These are phyloP conservation scores for Clarias batrachus DNA, from an alignment of 2,113 vertebrate genomes.

Conservation along the genomic window DNA sequence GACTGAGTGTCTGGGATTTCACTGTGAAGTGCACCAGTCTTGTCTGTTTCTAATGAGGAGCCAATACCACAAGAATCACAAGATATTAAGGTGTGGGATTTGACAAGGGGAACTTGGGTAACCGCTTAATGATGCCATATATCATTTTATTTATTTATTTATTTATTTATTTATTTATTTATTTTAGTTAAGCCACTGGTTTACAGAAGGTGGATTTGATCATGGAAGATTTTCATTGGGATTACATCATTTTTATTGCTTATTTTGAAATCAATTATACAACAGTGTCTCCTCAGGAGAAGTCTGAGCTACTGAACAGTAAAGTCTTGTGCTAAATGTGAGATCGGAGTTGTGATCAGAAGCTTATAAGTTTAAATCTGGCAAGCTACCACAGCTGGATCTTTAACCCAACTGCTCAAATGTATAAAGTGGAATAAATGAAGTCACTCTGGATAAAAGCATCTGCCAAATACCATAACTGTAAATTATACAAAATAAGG, in stretches of 20 bases:
- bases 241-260: constrained; percentile 21
- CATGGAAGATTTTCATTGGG: not conserved
- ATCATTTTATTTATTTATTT: too few relatives aligned
- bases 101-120: not conserved
- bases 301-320: not conserved
- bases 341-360: not conserved
- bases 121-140: not conserved
- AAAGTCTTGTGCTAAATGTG: not conserved
- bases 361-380: not conserved
- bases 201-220: not conserved
- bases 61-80: not conserved
- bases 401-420: not conserved
- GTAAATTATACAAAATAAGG: not conserved
- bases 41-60: constrained; percentile 10
- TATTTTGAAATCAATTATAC: not conserved
- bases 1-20: not conserved
- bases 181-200: not conserved
- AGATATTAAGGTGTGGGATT: constrained; percentile 1
- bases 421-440: not conserved
- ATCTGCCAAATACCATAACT: not conserved
- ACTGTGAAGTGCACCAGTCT: not conserved
- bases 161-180: not conserved
- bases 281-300: not conserved
- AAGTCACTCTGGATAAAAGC: not conserved
- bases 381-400: not conserved